A percentile compares a stretch with the other conserved stretches of the same genome.
These are phyloP conservation scores for Scophthalmus maximus DNA, from an alignment of 2,113 vertebrate genomes.

Conservation along the genomic window DNA sequence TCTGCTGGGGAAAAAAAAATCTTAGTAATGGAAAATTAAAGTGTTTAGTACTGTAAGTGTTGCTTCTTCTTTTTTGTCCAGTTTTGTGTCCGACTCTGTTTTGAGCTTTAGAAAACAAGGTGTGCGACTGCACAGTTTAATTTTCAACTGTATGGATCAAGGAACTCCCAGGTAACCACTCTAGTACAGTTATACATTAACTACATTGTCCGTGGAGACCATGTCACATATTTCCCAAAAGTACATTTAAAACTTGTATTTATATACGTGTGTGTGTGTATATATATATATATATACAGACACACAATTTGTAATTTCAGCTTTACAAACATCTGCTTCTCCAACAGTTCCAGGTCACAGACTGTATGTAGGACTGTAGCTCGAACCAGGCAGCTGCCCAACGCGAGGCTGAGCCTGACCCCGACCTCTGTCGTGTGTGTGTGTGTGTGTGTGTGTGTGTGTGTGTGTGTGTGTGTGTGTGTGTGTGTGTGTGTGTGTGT, in stretches of 20 bases:
- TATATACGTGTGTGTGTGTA: neutral
- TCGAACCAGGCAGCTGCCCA: slow-evolving; percentile 2
- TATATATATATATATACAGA: neutral
- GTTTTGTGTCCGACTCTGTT: neutral
- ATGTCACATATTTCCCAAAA: neutral
- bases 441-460: slow-evolving; percentile 3
- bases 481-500: slow-evolving; percentile 2
- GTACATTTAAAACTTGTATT: neutral
- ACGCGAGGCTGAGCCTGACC: neutral
- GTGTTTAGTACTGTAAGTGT: slow-evolving; percentile 51
- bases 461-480: neutral
- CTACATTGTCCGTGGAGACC: neutral
- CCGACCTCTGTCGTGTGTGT: slow-evolving; percentile 5
- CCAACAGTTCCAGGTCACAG: too few species aligned
- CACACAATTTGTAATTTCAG: too few species aligned
- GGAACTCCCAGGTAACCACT: neutral
- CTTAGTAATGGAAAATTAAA: slow-evolving; percentile 65
- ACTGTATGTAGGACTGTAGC: too few species aligned
- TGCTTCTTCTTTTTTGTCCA: neutral
- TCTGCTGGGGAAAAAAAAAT: slow-evolving; percentile 44
- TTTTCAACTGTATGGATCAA: neutral
- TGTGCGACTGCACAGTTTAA: neutral
- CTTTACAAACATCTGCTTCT: too few species aligned
- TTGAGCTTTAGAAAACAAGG: neutral
- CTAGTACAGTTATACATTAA: too few species aligned